Base-by-base conservation (phyloP, 1,140 invertebrate genomes). In the Drosophila guanche region DNA sequence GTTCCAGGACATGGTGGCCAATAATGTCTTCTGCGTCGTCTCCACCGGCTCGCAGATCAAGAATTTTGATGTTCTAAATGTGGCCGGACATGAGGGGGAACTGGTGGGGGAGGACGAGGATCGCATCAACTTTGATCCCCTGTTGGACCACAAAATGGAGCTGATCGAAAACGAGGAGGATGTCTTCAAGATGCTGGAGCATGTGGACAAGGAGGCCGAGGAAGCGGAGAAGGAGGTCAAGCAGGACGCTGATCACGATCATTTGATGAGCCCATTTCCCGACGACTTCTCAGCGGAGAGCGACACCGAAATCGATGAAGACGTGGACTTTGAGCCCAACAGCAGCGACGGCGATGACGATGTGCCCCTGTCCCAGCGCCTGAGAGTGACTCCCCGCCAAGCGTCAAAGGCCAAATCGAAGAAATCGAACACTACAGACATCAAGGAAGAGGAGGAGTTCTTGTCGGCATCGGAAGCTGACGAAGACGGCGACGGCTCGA, bases 161-260 rank as follows among this genome's bases (percentile, higher is more conserved):
- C 52, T 90, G 2, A 88, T 90, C 16, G 89, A 90, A 23, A 90
- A 90, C 25, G 89, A 84, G 20, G 89, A 90, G 45, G 89, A 90
- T 55, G 89, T 90, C 1, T 90, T 90, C 27, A 90, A 90, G 55
- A 90, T 90, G 89, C 63, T 90, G 20, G 89, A 90, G 58, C 75
- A 76, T 33, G 89, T 90, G 4, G 89, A 90, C 54, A 90, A 90
- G 37, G 88, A 90, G 53, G 89, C 83, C 8, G 79, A 78, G 37
- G 63, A 72, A 40, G 83, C 73, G 5, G 79, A 81, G n/a, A 74
- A 73, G 12, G 70, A 73, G 40, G 74, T 75, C 3, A 77, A 71
- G 60, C 54, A 60, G 22, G 61, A 70, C 16, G 65, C 59, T 1
- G 67, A 75, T n/a, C 50, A 73, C n/a, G 43, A 50, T 6, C 67